These are phyloP conservation scores for Acanthisitta chloris DNA, from an alignment of 2,113 vertebrate genomes.

Conservation along the genomic window DNA sequence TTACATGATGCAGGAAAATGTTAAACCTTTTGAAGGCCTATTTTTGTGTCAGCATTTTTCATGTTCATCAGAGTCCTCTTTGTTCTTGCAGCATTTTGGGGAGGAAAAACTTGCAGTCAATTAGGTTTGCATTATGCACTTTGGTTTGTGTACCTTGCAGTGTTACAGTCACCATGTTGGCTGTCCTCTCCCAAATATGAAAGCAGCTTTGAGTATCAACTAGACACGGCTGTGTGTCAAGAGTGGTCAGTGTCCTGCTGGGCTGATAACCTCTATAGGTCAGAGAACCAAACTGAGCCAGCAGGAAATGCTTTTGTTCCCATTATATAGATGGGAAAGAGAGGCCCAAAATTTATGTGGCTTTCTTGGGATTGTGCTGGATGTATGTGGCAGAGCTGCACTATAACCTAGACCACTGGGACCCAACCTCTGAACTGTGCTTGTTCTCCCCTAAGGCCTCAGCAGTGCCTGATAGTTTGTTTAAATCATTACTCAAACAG, in stretches of 20 bases:
- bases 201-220: neutral
- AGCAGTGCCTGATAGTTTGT: neutral
- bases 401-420: neutral
- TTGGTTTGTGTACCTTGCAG: neutral
- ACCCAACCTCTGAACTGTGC: neutral
- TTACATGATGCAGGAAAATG: neutral
- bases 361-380: neutral
- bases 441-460: neutral
- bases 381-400: neutral
- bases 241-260: neutral
- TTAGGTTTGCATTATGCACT: neutral
- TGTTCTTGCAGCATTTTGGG: neutral
- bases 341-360: neutral
- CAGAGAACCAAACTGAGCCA: neutral
- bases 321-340: neutral
- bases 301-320: neutral
- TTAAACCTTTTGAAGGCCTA: neutral
- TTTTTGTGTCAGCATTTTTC: neutral
- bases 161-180: accelerated
- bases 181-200: neutral
- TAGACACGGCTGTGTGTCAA: neutral
- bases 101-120: neutral
- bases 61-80: neutral
- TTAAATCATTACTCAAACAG: neutral
- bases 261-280: neutral